phyloP scores from a whole-genome alignment of 1,140 invertebrate species.

The Scaptomyza graminum region DNA sequence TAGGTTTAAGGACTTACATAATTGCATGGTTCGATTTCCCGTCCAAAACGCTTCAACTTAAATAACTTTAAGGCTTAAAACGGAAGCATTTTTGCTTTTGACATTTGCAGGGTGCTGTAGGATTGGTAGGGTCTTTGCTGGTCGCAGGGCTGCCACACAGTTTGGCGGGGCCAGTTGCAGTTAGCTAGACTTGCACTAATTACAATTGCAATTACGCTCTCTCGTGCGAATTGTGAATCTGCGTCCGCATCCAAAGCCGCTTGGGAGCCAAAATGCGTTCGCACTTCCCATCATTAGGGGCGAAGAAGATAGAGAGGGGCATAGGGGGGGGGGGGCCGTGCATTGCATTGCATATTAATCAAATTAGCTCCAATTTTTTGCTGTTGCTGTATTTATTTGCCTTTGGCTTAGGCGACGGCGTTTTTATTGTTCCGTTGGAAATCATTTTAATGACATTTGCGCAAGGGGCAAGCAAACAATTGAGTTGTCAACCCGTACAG shows the following conservation, averaged over 20 bases:
- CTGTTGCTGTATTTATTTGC: slow-evolving; percentile 19
- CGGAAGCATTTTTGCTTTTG: background rate
- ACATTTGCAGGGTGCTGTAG: background rate
- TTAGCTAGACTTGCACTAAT: slow-evolving; percentile 81
- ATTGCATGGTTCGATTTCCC: too few species aligned
- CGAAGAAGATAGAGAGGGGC: too few species aligned
- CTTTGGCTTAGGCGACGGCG: slow-evolving; percentile 65
- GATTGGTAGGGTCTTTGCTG: background rate
- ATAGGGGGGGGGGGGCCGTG: background rate
- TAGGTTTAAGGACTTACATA: too few species aligned
- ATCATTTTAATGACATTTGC: slow-evolving; percentile 76
- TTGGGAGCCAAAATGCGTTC: slow-evolving; percentile 72
- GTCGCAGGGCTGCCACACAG: background rate
- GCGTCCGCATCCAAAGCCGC: slow-evolving; percentile 40
- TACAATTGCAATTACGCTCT: slow-evolving; percentile 76
- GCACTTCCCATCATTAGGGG: slow-evolving; percentile 76
- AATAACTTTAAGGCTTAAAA: too few species aligned
- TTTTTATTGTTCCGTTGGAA: slow-evolving; percentile 36
- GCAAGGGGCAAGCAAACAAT: slow-evolving; percentile 39
- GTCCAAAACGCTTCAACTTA: too few species aligned
- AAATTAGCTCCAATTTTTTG: slow-evolving; percentile 77
- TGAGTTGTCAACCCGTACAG: slow-evolving; percentile 24
- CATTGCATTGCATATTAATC: slow-evolving; percentile 71
- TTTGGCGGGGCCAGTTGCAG: too few species aligned
- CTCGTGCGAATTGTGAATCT: slow-evolving; percentile 55